phyloP scores from a whole-genome alignment of 2,797 vertebrate species.

The Anas bahamensis region DNA sequence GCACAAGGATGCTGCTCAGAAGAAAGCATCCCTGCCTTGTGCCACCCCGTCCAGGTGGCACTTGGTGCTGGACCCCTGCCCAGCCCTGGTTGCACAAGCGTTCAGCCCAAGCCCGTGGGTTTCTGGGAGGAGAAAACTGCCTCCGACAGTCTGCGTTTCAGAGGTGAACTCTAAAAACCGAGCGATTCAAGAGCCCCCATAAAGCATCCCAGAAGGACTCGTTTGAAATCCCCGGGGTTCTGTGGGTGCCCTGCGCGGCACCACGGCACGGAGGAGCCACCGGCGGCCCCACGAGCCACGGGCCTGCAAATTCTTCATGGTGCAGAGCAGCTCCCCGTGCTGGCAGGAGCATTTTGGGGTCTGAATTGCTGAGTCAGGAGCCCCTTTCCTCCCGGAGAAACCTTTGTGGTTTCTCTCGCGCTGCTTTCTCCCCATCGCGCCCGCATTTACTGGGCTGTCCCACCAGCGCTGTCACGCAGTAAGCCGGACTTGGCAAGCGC shows the following conservation, averaged over 20 bases:
- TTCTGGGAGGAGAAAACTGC: background rate
- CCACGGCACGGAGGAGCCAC: too few species aligned
- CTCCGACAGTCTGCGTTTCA: background rate
- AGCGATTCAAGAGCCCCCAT: background rate
- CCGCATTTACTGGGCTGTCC: fast-evolving
- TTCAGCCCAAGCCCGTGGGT: background rate
- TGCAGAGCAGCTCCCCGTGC: background rate
- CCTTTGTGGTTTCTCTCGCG: fast-evolving
- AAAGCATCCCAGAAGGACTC: too few species aligned
- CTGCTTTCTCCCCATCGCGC: fast-evolving
- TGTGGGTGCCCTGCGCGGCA: too few species aligned
- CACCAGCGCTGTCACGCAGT: background rate
- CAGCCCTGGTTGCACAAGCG: background rate
- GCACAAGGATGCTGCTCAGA: fast-evolving
- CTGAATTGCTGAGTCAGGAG: background rate
- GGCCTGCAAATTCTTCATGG: too few species aligned
- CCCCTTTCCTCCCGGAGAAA: too few species aligned
- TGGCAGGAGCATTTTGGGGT: too few species aligned
- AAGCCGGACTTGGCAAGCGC: slow-evolving; percentile 36
- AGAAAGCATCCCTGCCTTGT: background rate
- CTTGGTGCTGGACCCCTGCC: background rate
- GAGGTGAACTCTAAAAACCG: background rate
- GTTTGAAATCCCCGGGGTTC: background rate
- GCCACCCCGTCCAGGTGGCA: too few species aligned
- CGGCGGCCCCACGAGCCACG: too few species aligned